These are phyloP conservation scores for Hedychridium roseum DNA, from an alignment of 2,888 invertebrate genomes.

Conservation along the genomic window DNA sequence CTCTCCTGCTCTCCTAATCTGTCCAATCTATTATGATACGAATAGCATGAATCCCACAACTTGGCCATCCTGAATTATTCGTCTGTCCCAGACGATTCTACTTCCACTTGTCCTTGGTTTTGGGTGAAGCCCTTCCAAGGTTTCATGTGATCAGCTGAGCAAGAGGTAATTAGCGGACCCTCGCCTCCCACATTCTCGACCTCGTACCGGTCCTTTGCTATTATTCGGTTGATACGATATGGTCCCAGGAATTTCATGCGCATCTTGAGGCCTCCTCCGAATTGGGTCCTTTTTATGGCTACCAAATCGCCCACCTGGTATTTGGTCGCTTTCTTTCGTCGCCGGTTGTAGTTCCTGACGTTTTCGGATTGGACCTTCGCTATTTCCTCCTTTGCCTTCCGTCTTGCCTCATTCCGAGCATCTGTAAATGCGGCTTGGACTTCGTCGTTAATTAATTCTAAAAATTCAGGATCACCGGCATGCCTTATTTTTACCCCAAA, in stretches of 20 bases:
- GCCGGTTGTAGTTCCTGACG: background rate
- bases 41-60: too few species aligned
- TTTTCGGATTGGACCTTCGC: background rate
- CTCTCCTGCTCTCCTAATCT: too few species aligned
- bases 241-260: background rate
- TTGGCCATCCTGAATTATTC: too few species aligned
- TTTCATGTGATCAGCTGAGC: background rate
- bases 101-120: too few species aligned
- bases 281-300: background rate
- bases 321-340: background rate
- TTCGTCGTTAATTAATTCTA: background rate
- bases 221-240: background rate
- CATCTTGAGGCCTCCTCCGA: background rate
- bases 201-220: background rate
- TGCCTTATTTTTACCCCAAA: background rate
- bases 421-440: background rate
- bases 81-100: too few species aligned
- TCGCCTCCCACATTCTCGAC: background rate
- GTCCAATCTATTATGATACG: too few species aligned
- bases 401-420: background rate
- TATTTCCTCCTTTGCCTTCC: background rate
- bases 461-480: background rate
- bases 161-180: background rate
- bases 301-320: background rate
- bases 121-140: too few species aligned